Conservation (phyloP, 2,113 vertebrate species). For the Colistium nudipinnis region DNA sequence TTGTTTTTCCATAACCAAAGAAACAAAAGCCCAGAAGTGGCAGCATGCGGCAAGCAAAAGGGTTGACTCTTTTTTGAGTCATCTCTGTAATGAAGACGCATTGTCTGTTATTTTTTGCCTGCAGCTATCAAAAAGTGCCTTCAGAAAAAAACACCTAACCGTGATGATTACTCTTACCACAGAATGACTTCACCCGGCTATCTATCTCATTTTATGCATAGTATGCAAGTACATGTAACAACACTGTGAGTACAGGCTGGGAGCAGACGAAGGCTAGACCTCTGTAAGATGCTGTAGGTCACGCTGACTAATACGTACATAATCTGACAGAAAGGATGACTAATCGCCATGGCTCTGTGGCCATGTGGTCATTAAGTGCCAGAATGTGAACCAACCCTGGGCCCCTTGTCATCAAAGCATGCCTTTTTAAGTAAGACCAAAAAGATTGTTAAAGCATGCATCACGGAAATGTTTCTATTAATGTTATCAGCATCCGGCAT, state of each 20-base stretch:
- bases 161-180: conserved; percentile 13
- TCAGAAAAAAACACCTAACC: conserved; percentile 35
- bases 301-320: conserved; percentile 37
- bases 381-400: conserved; percentile 21
- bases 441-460: conserved; percentile 55
- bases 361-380: conserved; percentile 38
- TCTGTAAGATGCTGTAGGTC: conserved; percentile 14
- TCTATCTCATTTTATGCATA: conserved; percentile 12
- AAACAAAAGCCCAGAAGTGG: conserved; percentile 46
- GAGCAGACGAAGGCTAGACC: conserved; percentile 16
- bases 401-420: conserved; percentile 44
- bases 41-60: conserved; percentile 38
- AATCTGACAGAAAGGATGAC: conserved; percentile 46
- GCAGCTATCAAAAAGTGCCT: conserved; percentile 29
- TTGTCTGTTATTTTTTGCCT: conserved; percentile 25
- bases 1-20: conserved; percentile 36
- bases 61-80: conserved; percentile 42
- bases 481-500: conserved; percentile 66
- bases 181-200: conserved; percentile 4
- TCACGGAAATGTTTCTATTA: conserved; percentile 58
- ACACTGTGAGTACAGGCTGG: conserved; percentile 4
- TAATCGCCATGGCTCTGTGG: conserved; percentile 29
- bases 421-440: conserved; percentile 44
- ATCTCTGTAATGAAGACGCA: conserved; percentile 46
- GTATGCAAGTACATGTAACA: conserved; percentile 18